Conservation (phyloP, 2,113 vertebrate genomes). For the Leptocoma aspasia region DNA sequence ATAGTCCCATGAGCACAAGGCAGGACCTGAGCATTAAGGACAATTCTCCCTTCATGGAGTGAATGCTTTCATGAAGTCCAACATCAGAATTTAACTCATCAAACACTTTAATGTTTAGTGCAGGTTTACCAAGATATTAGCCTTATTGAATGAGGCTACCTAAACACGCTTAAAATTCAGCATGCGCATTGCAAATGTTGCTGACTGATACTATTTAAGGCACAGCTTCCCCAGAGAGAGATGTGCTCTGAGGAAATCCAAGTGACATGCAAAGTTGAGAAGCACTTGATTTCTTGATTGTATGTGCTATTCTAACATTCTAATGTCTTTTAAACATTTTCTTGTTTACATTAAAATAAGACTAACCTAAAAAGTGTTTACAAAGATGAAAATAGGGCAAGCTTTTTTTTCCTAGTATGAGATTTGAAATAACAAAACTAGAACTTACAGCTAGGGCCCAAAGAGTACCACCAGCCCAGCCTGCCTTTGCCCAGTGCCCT, state of each 20-base stretch:
- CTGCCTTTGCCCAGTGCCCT: not conserved
- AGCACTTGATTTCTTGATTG: not conserved
- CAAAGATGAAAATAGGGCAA: not conserved
- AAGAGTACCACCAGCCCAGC: not conserved
- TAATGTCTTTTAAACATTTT: not conserved
- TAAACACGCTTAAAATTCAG: not conserved
- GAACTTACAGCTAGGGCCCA: rapidly evolving
- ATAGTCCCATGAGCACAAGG: not conserved
- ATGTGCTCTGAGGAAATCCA: not conserved
- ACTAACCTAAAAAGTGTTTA: not conserved
- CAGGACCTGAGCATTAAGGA: not conserved
- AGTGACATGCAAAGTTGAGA: not conserved
- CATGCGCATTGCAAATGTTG: not conserved
- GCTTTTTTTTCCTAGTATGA: not conserved
- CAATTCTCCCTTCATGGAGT: not conserved
- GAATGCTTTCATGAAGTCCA: not conserved
- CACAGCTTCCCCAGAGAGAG: not conserved
- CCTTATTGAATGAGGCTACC: not conserved
- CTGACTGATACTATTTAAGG: not conserved
- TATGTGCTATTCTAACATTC: not conserved
- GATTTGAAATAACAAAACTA: not conserved
- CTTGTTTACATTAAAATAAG: not conserved
- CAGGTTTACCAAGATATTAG: not conserved
- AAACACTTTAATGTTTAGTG: not conserved
- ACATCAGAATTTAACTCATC: not conserved